These are phyloP conservation scores for Eueremaeus valkanovi DNA, from an alignment of 2,888 invertebrate genomes.

Conservation along the genomic window DNA sequence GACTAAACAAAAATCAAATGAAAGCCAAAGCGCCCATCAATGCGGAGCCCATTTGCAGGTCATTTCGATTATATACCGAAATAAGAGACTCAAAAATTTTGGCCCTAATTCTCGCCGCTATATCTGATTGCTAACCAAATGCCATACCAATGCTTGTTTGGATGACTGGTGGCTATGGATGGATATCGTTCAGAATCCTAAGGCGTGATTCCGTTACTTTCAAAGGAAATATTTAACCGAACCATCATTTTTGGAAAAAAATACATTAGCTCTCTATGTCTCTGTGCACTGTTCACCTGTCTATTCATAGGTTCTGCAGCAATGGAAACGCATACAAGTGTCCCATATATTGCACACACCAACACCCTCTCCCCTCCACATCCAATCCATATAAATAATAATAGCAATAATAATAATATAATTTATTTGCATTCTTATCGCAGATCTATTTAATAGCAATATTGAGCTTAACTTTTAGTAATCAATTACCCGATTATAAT, in stretches of 20 bases:
- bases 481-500: no score
- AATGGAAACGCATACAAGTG: not conserved
- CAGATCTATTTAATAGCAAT: no score
- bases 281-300: slow-evolving; percentile 11
- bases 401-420: no score
- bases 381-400: no score
- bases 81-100: not conserved
- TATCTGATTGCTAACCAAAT: not conserved
- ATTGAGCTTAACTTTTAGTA: no score
- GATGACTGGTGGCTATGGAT: slow-evolving; percentile 24
- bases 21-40: not conserved
- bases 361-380: not conserved
- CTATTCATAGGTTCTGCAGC: not conserved
- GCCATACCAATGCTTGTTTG: not conserved
- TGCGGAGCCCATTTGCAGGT: not conserved
- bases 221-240: slow-evolving; percentile 27
- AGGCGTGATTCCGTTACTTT: slow-evolving; percentile 33
- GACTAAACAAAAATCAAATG: slow-evolving; percentile 1
- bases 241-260: slow-evolving; percentile 13
- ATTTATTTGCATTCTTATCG: no score
- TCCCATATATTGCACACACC: not conserved
- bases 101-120: not conserved
- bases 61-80: not conserved
- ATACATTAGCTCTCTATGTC: not conserved
- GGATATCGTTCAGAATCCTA: slow-evolving; percentile 12